Conservation (phyloP, 2,888 invertebrate species). For the Orchestes rusci region DNA sequence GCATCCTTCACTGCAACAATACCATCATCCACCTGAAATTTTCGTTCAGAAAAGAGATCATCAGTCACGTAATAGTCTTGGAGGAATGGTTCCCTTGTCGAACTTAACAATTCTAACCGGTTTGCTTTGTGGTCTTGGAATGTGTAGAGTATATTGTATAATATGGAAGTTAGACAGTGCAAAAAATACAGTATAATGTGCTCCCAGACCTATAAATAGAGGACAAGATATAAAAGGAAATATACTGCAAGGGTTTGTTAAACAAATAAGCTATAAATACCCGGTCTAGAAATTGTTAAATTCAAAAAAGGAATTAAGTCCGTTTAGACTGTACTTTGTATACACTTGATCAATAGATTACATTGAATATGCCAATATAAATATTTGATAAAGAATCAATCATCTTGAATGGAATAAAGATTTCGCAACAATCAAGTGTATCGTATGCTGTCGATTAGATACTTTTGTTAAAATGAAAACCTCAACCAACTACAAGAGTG, state of each 20-base stretch:
- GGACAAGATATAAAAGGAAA: conserved; percentile 7
- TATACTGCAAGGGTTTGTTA: too few species aligned
- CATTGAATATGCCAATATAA: too few species aligned
- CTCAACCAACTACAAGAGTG: too few species aligned
- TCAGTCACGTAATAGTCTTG: not conserved
- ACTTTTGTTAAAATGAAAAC: too few species aligned
- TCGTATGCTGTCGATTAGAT: too few species aligned
- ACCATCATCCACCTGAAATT: conserved; percentile 33
- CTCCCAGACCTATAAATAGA: conserved; percentile 5
- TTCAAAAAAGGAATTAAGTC: conserved; percentile 15
- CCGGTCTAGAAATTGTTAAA: conserved; percentile 22
- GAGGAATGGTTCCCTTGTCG: conserved; percentile 12
- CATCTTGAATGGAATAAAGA: too few species aligned
- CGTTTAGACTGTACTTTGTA: too few species aligned
- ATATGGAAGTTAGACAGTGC: conserved; percentile 12
- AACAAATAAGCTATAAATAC: too few species aligned
- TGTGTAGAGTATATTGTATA: conserved; percentile 12
- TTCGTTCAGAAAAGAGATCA: conserved; percentile 18
- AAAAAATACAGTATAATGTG: conserved; percentile 10
- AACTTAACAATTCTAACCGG: conserved; percentile 24
- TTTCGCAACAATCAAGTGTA: too few species aligned
- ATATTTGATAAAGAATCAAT: too few species aligned
- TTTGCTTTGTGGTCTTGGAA: conserved; percentile 4
- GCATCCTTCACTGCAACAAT: conserved; percentile 30
- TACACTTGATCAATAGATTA: too few species aligned